Percentiles rank a stretch among this genome's conserved stretches.
These are phyloP conservation scores for Cercocebus atys DNA, from an alignment of 2,113 vertebrate species.

Conservation along the genomic window DNA sequence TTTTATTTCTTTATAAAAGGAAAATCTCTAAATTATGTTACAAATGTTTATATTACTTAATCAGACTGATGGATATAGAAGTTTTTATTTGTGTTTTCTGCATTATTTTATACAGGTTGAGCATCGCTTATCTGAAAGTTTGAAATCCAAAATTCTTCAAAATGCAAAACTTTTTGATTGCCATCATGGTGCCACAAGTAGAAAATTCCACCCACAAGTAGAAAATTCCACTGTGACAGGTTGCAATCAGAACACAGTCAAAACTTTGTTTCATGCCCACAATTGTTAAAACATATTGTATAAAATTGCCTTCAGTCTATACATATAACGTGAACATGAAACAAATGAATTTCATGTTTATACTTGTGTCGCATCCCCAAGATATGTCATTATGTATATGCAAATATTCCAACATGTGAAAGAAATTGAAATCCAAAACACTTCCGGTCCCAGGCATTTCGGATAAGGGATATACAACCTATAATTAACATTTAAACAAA, in stretches of 20 bases:
- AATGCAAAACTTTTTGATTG: not conserved
- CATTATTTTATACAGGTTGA: not conserved
- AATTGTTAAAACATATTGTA: not conserved
- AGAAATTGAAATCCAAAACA: not conserved
- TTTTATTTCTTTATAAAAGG: not conserved
- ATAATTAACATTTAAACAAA: not conserved
- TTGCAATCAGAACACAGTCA: not conserved
- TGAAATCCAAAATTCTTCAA: not conserved
- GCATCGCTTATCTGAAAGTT: not conserved
- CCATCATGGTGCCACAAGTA: not conserved
- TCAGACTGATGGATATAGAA: not conserved
- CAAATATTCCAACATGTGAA: not conserved
- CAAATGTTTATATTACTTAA: not conserved
- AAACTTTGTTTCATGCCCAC: not conserved
- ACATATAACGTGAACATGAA: not conserved
- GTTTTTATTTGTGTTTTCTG: not conserved
- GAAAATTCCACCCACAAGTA: not conserved
- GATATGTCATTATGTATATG: not conserved
- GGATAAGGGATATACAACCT: not conserved
- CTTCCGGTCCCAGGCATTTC: not conserved
- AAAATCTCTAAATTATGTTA: not conserved
- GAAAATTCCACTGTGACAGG: not conserved
- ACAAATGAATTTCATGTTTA: not conserved
- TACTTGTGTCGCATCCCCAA: not conserved
- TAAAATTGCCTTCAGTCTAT: not conserved